A percentile compares a stretch with the other conserved stretches of the same genome.
Conservation (phyloP, 1,140 invertebrate genomes). For the Dendrolimus kikuchii region DNA sequence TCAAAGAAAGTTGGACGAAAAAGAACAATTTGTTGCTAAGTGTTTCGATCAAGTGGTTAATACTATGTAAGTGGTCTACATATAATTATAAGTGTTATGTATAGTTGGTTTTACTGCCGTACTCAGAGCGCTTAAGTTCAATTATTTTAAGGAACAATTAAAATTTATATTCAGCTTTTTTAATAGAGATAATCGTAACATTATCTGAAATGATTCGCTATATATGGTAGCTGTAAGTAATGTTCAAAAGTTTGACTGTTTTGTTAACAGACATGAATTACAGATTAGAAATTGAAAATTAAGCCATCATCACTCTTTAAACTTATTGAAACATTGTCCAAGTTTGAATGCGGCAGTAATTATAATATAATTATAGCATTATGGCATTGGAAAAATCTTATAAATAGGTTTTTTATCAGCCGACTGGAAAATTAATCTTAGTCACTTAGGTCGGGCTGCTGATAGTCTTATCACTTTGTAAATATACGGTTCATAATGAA, state of each 20-base stretch:
- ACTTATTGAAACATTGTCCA: too few species aligned
- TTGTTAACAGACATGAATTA: too few species aligned
- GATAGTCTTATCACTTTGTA: constrained; percentile 13
- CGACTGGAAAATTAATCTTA: constrained; percentile 25
- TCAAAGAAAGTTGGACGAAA: constrained; percentile 58
- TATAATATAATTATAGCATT: not conserved
- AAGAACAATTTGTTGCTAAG: constrained; percentile 69
- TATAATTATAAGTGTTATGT: constrained; percentile 3
- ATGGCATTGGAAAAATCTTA: constrained; percentile 4
- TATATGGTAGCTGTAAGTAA: too few species aligned
- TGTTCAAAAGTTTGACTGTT: too few species aligned
- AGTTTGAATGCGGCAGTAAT: too few species aligned
- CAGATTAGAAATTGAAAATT: too few species aligned
- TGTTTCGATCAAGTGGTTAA: constrained; percentile 71
- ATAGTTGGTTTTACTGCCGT: too few species aligned
- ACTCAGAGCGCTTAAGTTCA: too few species aligned
- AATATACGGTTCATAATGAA: constrained; percentile 9
- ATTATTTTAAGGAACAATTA: too few species aligned
- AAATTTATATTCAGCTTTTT: too few species aligned
- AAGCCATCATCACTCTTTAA: too few species aligned
- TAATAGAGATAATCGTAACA: constrained; percentile 1
- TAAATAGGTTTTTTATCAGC: constrained; percentile 14
- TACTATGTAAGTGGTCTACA: constrained; percentile 37
- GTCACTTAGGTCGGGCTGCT: not conserved
- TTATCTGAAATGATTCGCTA: constrained; percentile 6